phyloP scores from a whole-genome alignment of 1,140 invertebrate species.

The Kradibia gibbosae region DNA sequence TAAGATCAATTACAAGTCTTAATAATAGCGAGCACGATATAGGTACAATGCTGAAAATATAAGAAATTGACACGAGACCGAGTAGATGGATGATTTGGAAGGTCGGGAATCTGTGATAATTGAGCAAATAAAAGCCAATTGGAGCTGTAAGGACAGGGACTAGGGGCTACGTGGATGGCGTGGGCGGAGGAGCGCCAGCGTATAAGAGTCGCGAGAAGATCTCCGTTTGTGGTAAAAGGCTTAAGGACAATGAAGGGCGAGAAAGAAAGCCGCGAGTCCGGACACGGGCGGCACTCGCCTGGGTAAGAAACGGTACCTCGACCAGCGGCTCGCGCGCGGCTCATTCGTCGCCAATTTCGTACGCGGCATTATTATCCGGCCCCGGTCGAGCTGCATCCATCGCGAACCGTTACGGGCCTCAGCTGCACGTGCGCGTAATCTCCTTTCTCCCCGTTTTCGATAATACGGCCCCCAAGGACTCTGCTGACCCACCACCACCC shows the following conservation, averaged over 20 bases:
- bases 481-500: too few relatives aligned
- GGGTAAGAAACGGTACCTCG: neutral
- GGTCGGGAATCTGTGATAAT: too few relatives aligned
- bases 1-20: too few relatives aligned
- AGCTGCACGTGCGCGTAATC: too few relatives aligned
- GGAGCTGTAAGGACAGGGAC: neutral
- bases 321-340: neutral
- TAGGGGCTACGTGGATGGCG: too few relatives aligned
- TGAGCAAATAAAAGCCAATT: neutral
- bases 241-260: neutral
- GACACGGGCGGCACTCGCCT: conserved; percentile 1
- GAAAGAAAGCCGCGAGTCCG: conserved; percentile 14
- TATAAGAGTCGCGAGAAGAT: neutral
- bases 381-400: neutral
- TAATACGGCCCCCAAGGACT: too few relatives aligned
- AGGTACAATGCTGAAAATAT: too few relatives aligned
- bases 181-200: too few relatives aligned
- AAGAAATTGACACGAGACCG: too few relatives aligned
- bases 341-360: neutral
- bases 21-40: too few relatives aligned
- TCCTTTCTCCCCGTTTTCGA: too few relatives aligned
- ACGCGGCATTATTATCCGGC: neutral
- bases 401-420: neutral
- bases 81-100: too few relatives aligned
- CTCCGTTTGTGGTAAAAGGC: neutral